Percentiles rank a stretch among this genome's conserved stretches.
These are phyloP conservation scores for Patella ulyssiponensis DNA, from an alignment of 2,888 invertebrate species.

Conservation along the genomic window DNA sequence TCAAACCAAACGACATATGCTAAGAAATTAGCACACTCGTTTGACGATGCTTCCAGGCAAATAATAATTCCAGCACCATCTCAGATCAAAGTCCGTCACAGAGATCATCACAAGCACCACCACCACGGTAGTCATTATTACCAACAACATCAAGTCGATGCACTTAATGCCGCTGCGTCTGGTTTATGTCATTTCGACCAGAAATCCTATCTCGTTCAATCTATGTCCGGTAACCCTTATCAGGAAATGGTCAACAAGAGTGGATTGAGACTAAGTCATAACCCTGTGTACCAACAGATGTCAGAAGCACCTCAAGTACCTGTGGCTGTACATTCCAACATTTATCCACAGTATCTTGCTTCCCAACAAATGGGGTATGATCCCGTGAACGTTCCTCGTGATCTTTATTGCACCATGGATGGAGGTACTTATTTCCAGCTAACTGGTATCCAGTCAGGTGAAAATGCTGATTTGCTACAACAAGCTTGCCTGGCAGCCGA, in stretches of 20 bases:
- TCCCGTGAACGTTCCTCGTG: neutral
- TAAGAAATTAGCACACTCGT: neutral
- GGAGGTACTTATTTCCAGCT: neutral
- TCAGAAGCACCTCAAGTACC: neutral
- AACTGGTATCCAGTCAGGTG: neutral
- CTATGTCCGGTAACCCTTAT: neutral
- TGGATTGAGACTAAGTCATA: neutral
- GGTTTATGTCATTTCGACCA: neutral
- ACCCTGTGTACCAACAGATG: neutral
- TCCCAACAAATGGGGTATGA: neutral
- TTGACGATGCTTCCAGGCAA: slow-evolving; percentile 7
- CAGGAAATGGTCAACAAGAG: too few species aligned
- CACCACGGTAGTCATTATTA: neutral
- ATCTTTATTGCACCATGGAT: neutral
- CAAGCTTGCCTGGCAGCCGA: too few species aligned
- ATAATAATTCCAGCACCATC: neutral
- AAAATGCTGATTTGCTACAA: too few species aligned
- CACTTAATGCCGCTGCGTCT: neutral
- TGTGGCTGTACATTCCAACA: neutral
- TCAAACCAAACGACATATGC: neutral
- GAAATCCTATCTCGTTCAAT: slow-evolving; percentile 1
- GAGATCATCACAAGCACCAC: neutral
- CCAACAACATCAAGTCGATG: too few species aligned
- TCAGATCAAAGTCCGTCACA: neutral
- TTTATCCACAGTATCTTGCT: neutral